Base-by-base conservation (phyloP, 2,113 vertebrate genomes). In the Perca schrenkii region DNA sequence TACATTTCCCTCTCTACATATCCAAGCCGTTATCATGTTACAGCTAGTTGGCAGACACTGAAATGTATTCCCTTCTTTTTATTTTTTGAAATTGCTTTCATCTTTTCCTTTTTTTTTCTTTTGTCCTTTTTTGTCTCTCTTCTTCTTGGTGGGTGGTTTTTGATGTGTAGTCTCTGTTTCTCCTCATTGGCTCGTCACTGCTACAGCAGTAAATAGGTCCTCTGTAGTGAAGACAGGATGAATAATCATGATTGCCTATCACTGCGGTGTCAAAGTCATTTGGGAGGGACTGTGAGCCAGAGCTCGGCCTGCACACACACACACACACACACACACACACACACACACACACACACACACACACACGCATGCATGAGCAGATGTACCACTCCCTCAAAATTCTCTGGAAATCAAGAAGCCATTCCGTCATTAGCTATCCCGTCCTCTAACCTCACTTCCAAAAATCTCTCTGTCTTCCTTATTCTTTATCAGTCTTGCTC, bases 221-320 rank as follows among this genome's bases (percentile, higher is more conserved):
- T 83, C 85, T 91, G 91, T 91, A 64, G 69, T 25, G 86, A 86
- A 77, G 88, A 83, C 82, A 85, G 80, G 78, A 81, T 91, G 93
- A 94, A 89, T 89, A 79, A 91, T 84, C 86, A 15, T 88, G 89
- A 93, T 92, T 93, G 88, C 87, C 86, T 90, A 82, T 94, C 88
- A 87, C 83, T 74, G 80, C 54, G 58, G 90, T 87, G 91, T 94
- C 87, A 82, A 77, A 93, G 91, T 91, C 70, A 91, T 94, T 94
- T 76, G 76, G 88, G 82, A 69, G 67, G n/a, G 22, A 81, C 83
- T 89, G 86, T 83, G 84, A 86, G 81, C 66, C 71, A 73, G 40
- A 67, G 60, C 73, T 60, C 16, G 21, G 73, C 69, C 78, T 49
- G 14, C 50, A 22, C 40, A 15, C 63, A 43, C 47, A 52, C 49